phyloP scores from a whole-genome alignment of 1,140 invertebrate genomes.

The Aphaenogaster floridana region DNA sequence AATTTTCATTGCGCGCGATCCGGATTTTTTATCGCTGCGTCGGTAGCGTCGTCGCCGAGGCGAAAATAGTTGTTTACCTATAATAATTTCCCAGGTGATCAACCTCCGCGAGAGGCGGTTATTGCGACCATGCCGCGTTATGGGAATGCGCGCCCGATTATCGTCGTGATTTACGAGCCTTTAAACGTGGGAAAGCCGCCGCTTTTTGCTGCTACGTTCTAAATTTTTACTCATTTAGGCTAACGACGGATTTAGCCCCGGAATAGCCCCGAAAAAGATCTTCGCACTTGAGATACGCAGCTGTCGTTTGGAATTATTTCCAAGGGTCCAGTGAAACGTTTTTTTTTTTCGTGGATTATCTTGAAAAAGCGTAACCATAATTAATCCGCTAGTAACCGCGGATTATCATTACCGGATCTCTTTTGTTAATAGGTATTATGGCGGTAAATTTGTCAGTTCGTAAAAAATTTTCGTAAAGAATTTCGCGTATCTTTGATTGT shows the following conservation, averaged over 20 bases:
- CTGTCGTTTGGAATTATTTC: not conserved
- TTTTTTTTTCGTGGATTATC: not conserved
- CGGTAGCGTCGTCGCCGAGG: slow-evolving; percentile 35
- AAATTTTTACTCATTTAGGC: slow-evolving; percentile 48
- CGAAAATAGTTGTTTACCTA: slow-evolving; percentile 51
- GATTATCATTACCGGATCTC: not conserved
- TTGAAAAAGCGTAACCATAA: not conserved
- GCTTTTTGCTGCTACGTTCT: slow-evolving; percentile 18
- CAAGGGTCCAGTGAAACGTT: not conserved
- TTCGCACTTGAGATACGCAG: not conserved
- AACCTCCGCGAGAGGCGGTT: slow-evolving; percentile 15
- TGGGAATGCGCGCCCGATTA: slow-evolving; percentile 39
- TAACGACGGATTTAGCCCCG: slow-evolving; percentile 25
- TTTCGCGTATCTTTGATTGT: not conserved
- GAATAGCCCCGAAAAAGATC: slow-evolving; percentile 8
- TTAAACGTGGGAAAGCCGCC: slow-evolving; percentile 51
- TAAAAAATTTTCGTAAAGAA: not conserved
- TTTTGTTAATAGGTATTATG: slow-evolving; percentile 6
- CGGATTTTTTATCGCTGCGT: slow-evolving; percentile 33
- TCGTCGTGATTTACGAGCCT: slow-evolving; percentile 45
- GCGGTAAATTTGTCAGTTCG: not conserved
- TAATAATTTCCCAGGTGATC: slow-evolving; percentile 50
- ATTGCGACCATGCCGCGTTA: slow-evolving; percentile 34
- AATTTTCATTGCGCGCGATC: slow-evolving; percentile 43
- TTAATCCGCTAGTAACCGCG: not conserved